Conservation (phyloP, 2,797 vertebrate species). For the Myiotriccus ornatus region DNA sequence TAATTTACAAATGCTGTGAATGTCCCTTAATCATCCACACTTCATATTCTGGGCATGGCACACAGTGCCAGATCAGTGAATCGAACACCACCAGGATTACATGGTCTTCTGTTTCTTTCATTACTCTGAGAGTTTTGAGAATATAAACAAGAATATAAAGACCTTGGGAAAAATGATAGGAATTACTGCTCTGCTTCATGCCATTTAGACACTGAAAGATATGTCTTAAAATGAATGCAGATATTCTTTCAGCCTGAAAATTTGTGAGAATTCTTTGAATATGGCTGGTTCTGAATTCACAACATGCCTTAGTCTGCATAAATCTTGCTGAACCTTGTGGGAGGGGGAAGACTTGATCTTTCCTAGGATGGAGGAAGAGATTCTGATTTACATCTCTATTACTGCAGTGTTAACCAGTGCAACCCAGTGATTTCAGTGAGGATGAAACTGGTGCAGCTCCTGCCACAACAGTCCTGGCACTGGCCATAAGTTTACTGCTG, state of each 20-base stretch:
- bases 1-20: not conserved
- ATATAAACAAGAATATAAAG: slow-evolving; percentile 9
- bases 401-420: not conserved
- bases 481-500: not conserved
- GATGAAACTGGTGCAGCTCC: not conserved
- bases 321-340: not conserved
- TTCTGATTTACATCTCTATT: not conserved
- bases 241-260: not conserved
- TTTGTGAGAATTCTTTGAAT: not conserved
- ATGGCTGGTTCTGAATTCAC: not conserved
- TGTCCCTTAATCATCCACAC: not conserved
- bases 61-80: not conserved
- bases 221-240: slow-evolving; percentile 1
- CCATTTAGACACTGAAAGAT: not conserved
- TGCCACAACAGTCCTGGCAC: not conserved
- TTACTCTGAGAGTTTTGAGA: not conserved
- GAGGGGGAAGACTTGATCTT: not conserved
- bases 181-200: slow-evolving; percentile 27
- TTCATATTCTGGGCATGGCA: not conserved
- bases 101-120: not conserved
- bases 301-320: not conserved
- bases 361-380: not conserved
- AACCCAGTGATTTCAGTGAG: not conserved
- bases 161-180: slow-evolving; percentile 9
- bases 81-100: not conserved